Conservation (phyloP, 2,113 vertebrate species). For the Orthonyx spaldingii region DNA sequence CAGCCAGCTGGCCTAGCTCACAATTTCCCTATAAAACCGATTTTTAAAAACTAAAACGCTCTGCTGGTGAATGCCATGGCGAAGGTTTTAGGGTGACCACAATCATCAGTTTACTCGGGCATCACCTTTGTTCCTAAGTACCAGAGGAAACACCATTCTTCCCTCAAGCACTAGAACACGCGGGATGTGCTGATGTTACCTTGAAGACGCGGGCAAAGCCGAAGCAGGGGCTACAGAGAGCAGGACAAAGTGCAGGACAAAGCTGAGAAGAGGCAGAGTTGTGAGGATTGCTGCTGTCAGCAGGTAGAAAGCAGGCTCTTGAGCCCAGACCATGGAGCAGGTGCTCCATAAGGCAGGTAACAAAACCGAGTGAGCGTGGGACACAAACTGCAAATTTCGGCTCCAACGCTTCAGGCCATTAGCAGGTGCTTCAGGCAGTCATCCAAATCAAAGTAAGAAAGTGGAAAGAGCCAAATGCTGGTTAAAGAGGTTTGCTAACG, state of each 20-base stretch:
- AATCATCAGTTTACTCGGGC: neutral
- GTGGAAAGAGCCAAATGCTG: slow-evolving; percentile 61
- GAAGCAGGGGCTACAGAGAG: neutral
- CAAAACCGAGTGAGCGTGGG: slow-evolving; percentile 18
- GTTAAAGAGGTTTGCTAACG: slow-evolving; percentile 52
- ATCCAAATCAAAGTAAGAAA: slow-evolving; percentile 57
- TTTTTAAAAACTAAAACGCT: neutral
- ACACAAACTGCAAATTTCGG: slow-evolving; percentile 33
- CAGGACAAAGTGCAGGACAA: neutral
- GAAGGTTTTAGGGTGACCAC: neutral
- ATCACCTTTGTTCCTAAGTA: neutral
- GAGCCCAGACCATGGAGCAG: slow-evolving; percentile 36
- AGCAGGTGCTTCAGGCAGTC: slow-evolving; percentile 65
- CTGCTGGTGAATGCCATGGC: accelerated
- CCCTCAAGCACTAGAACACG: neutral
- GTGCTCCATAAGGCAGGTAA: slow-evolving; percentile 67
- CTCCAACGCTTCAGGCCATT: slow-evolving; percentile 54
- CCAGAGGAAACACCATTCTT: neutral
- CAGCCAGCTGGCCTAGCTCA: neutral
- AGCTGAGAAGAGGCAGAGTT: neutral
- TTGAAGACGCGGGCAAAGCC: neutral
- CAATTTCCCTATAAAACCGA: neutral
- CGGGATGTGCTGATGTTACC: accelerated
- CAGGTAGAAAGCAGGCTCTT: neutral
- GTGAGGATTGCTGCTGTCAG: neutral